Evolutionary conservation across 2,888 invertebrate genomes (phyloP), one percentile per base, ranked within the genome.

Genomic region (Bombylius discolor): DNA sequence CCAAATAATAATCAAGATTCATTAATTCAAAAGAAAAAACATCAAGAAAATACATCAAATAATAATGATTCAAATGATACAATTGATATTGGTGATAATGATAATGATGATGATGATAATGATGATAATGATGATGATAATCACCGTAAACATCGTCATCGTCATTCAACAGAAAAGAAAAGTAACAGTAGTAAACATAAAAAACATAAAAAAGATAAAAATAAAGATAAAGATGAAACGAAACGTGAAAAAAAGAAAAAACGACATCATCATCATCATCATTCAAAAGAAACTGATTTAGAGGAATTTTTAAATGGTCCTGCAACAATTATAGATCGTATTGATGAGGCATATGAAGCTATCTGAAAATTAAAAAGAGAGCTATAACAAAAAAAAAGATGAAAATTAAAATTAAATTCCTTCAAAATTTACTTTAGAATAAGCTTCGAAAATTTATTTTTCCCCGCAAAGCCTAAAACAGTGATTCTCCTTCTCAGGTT

Each of bases 261-360:
- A 36, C 9, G 9, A 8, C 36, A 36, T 36, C 36, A 36, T 36
- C 36, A 36, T 42, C 39, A 42, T 42, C 39, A 11, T 14, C 45
- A 45, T 14, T 76, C 76, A 34, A 70, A 74, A 47, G 70, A 72
- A 14, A 80, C 80, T 61, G 82, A 81, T 64, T 68, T 83, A 44
- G 82, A 82, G 64, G 80, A 82, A 63, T 83, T 83, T 68, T 68
- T 83, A 8, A 81, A 81, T 68, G 78, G 78, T 58, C 67, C 77
- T 63, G 68, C 78, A 71, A 66, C 81, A 33, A 47, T 53, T 70
- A 70, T 78, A 62, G 65, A 76, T 70, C 57, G 68, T 69, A 68
- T 77, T 69, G 76, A 82, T 60, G 73, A 76, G 49, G 79, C 80
- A 48, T 82, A 82, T 64, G 81, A 82, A 68, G 80, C 80, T 61